These are phyloP conservation scores for Bombycilla garrulus DNA, from an alignment of 2,113 vertebrate genomes.

Conservation along the genomic window DNA sequence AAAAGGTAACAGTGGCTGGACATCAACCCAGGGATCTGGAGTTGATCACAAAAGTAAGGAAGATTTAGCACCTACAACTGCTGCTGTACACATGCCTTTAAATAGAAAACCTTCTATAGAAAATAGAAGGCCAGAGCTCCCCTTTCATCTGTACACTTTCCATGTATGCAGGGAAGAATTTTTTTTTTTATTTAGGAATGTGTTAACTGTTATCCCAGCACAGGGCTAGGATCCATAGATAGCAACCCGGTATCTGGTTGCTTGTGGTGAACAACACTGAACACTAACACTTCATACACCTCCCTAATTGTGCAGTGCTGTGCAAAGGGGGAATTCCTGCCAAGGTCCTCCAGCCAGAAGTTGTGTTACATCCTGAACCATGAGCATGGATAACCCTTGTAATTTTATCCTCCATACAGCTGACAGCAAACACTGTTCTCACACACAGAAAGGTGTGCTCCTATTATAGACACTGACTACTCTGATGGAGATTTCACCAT, in stretches of 20 bases:
- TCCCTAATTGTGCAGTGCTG: not conserved
- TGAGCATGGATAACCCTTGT: not conserved
- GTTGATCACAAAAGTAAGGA: not conserved
- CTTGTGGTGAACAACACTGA: not conserved
- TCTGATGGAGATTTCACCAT: not conserved
- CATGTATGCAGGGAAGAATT: not conserved
- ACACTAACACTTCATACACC: not conserved
- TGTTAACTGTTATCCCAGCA: not conserved
- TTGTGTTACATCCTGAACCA: not conserved
- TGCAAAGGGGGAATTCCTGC: not conserved
- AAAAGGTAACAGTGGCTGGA: constrained; percentile 80
- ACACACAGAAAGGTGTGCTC: not conserved
- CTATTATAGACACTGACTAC: not conserved
- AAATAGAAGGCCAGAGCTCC: not conserved
- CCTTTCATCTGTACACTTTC: not conserved
- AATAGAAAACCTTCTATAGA: not conserved
- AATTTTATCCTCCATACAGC: not conserved
- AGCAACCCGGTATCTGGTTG: not conserved
- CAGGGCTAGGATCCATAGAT: not conserved
- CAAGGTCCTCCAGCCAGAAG: not conserved
- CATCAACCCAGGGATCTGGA: not conserved
- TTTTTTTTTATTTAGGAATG: not conserved
- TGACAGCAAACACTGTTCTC: not conserved
- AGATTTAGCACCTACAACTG: not conserved
- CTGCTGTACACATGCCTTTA: not conserved